These are phyloP conservation scores for Tetranychus truncatus DNA, from an alignment of 2,888 invertebrate species.

Conservation along the genomic window DNA sequence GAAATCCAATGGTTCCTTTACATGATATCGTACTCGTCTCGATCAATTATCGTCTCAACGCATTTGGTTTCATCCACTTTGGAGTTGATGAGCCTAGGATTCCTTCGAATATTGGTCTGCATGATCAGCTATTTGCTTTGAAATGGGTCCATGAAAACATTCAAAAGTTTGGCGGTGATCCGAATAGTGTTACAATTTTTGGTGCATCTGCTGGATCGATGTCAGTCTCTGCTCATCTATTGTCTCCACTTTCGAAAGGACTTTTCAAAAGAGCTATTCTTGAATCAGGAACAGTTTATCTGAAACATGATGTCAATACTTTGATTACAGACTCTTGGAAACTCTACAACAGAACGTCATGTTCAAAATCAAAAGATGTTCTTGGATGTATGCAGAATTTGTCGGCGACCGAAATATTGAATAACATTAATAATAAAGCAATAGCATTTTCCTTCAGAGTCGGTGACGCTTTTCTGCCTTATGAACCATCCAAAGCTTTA, in stretches of 20 bases:
- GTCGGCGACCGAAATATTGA: too few relatives aligned
- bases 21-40: slow-evolving; percentile 38
- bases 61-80: slow-evolving; percentile 33
- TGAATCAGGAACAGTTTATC: not conserved
- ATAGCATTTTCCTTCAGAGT: too few relatives aligned
- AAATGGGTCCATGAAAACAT: slow-evolving; percentile 40
- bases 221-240: not conserved
- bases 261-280: not conserved
- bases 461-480: not conserved
- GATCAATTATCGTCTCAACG: slow-evolving; percentile 37
- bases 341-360: not conserved
- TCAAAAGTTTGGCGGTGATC: slow-evolving; percentile 36
- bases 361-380: not conserved
- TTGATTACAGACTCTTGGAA: too few relatives aligned
- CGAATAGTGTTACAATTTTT: not conserved
- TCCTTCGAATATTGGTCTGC: slow-evolving; percentile 45
- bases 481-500: not conserved
- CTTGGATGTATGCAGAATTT: not conserved
- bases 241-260: not conserved
- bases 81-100: slow-evolving; percentile 33
- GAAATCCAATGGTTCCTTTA: slow-evolving; percentile 31
- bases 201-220: not conserved
- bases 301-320: too few relatives aligned
- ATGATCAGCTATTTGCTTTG: slow-evolving; percentile 39
- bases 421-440: too few relatives aligned